Evolutionary conservation across 2,888 invertebrate species (phyloP), one percentile per base, ranked within the genome.

Genomic region (Helobdella robusta): DNA sequence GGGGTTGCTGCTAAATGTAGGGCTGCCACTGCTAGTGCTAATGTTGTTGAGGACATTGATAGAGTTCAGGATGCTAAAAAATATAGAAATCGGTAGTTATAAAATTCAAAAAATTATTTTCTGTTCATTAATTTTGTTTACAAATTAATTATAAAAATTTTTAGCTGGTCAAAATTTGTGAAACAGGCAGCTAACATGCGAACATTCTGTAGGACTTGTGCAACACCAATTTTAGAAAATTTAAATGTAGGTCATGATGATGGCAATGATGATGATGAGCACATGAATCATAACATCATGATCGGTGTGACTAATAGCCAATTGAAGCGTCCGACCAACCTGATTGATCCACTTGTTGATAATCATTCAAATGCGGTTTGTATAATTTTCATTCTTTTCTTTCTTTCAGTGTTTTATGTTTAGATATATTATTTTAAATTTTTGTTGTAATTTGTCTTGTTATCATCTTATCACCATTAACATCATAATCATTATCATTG

Each of bases 291-390:
- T 64, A 62, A 52, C 11, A 34, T 75, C 15, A 67, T 69, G 20
- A 64, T 61, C n/a, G 60, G 66, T 18, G 64, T 78, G 0, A 68
- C 68, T n/a, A 63, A 70, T 18, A 63, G 69, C 18, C 67, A 72
- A 28, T 68, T 79, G 30, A 61, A 46, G 30, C 66, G 70, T 34
- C 80, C 80, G 15, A 74, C 76, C 18, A 58, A 68, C n/a, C 68
- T 89, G 74, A 77, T 92, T 11, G 82, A 83, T 34, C 85, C 89
- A 0, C 75, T 87, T 18, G 84, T 86, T 56, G 84, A 88, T 79
- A 84, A 88, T 60, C 87, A 88, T 71, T 86, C 85, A 30, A 89
- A 91, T 79, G 92, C 92, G 0, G 78, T 78, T 69, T 72, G 75
- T 70, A 65, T 30, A 32, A 5, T n/a, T 44, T 40, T 20, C n/a